Evolutionary conservation across 2,113 vertebrate genomes (phyloP).

Genomic region (Ptilorrhoa leucosticta): DNA sequence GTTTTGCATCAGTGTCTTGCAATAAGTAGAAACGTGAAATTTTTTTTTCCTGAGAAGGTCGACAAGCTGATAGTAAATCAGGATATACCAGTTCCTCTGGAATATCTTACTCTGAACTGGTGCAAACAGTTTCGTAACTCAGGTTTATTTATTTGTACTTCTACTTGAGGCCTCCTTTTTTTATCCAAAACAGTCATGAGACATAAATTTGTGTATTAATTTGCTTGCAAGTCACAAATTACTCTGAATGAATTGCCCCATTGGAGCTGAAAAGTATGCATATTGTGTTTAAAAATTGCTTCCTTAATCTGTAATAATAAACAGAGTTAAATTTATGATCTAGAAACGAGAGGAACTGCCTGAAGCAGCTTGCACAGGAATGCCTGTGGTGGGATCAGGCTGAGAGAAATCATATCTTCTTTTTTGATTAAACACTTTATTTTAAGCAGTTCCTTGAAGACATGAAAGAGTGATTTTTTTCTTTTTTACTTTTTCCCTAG

Average conservation of each 20-base stretch:
- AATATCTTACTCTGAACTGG: neutral
- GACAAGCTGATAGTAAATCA: neutral
- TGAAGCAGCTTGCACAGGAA: neutral
- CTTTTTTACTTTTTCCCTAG: neutral
- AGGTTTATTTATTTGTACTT: neutral
- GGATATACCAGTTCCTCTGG: neutral
- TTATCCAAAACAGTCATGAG: neutral
- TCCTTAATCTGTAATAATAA: slow-evolving; percentile 1
- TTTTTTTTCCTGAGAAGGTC: neutral
- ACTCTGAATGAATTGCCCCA: neutral
- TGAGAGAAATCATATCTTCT: neutral
- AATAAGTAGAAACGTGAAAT: neutral
- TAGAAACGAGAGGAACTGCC: neutral
- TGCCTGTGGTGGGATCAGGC: neutral
- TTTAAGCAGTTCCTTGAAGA: neutral
- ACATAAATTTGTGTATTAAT: neutral
- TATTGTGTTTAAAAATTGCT: neutral
- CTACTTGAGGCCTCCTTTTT: neutral
- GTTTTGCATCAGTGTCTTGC: neutral
- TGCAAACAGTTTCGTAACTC: neutral
- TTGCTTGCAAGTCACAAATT: neutral
- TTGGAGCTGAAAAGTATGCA: neutral
- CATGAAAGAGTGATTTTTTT: neutral
- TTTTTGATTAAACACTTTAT: neutral
- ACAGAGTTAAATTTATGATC: neutral